Evolutionary conservation across 2,888 invertebrate species (phyloP).

Genomic region (Eubasilissa splendida): DNA sequence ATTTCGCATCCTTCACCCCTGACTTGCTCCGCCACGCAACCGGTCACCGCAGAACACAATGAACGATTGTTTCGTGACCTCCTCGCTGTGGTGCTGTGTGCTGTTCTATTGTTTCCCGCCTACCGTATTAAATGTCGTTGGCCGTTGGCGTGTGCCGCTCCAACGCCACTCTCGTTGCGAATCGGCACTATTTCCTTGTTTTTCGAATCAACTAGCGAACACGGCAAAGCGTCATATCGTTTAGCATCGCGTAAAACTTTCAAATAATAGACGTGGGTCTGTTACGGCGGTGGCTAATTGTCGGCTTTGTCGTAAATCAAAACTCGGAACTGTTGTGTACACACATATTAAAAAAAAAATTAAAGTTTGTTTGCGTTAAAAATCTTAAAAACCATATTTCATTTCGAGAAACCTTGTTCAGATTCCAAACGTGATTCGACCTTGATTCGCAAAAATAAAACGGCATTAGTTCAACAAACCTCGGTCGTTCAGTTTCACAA

Average conservation of each 20-base stretch:
- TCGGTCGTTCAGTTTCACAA: background rate
- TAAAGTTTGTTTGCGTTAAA: no score
- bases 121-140: constrained; percentile 28
- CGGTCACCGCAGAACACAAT: constrained; percentile 21
- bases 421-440: background rate
- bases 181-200: background rate
- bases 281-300: no score
- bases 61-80: constrained; percentile 31
- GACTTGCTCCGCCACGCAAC: background rate
- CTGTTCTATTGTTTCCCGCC: constrained; percentile 31
- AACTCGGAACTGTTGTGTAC: no score
- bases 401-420: no score
- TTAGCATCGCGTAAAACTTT: no score
- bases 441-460: background rate
- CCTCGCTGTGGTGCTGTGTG: background rate
- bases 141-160: background rate
- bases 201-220: no score
- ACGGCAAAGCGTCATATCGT: no score
- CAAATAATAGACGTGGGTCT: no score
- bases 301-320: no score
- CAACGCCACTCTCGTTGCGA: constrained; percentile 1
- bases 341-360: no score
- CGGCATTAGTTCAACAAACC: background rate
- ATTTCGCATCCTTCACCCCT: background rate
- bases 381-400: no score